Percentiles rank a stretch among this genome's conserved stretches.
phyloP scores from a whole-genome alignment of 2,888 invertebrate genomes.

The Phania funesta region DNA sequence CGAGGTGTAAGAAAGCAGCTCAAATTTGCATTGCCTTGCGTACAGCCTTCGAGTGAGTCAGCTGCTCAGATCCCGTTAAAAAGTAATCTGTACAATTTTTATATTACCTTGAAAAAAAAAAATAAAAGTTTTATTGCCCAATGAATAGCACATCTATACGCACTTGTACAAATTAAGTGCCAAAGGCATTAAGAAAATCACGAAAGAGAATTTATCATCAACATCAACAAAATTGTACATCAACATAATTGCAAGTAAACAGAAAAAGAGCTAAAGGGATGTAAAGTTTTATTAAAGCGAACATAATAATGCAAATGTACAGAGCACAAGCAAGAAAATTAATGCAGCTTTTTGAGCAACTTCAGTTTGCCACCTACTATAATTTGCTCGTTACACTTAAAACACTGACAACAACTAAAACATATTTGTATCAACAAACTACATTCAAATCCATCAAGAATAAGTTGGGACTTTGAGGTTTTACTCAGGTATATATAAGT shows the following conservation, averaged over 20 bases:
- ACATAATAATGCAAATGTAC: neutral
- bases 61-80: too few species aligned
- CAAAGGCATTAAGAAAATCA: neutral
- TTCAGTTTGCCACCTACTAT: slow-evolving; percentile 1
- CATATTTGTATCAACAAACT: neutral
- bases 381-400: neutral
- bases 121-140: too few species aligned
- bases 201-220: neutral
- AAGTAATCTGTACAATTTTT: too few species aligned
- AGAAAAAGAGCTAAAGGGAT: neutral
- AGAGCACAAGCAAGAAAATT: neutral
- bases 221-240: neutral
- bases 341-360: slow-evolving; percentile 13
- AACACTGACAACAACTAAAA: neutral
- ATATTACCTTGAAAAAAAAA: too few species aligned
- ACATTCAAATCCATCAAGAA: neutral
- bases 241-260: slow-evolving; percentile 11
- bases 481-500: neutral
- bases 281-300: neutral
- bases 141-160: too few species aligned
- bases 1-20: too few species aligned
- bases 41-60: too few species aligned
- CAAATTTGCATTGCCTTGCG: too few species aligned
- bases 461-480: slow-evolving; percentile 22
- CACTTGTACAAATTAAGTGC: neutral